A percentile compares a stretch with the other conserved stretches of the same genome.
These are phyloP conservation scores for Brachionus paranguensis DNA, from an alignment of 1,140 invertebrate species.

Conservation along the genomic window DNA sequence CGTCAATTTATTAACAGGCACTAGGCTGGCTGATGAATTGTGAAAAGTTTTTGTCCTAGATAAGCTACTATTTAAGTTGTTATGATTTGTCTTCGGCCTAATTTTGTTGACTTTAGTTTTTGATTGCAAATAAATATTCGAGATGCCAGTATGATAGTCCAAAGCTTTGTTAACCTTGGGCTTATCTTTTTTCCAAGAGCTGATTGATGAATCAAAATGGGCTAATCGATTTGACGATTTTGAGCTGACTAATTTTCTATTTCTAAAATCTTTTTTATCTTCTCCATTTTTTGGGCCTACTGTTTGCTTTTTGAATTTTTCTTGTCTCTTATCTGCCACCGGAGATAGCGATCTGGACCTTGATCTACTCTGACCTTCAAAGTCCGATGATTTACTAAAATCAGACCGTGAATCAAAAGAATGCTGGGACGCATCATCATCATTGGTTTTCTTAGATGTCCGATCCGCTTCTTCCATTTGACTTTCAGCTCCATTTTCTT, in stretches of 20 bases:
- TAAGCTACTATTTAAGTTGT: neutral
- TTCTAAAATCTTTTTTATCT: neutral
- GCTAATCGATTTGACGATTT: neutral
- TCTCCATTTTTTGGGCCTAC: neutral
- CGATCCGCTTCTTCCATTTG: neutral
- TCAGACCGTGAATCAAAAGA: neutral
- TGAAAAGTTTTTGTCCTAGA: neutral
- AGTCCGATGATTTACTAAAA: slow-evolving; percentile 21
- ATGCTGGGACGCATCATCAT: neutral
- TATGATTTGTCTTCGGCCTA: neutral
- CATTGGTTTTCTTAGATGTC: neutral
- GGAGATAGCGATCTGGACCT: neutral
- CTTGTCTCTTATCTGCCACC: neutral
- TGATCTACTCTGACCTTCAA: neutral
- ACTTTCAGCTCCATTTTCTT: neutral
- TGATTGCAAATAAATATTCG: slow-evolving; percentile 4
- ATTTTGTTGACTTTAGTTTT: neutral
- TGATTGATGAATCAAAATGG: neutral
- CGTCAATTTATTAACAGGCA: neutral
- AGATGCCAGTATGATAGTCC: neutral
- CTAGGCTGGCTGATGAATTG: neutral
- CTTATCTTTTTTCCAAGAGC: slow-evolving; percentile 1
- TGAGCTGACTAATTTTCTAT: neutral
- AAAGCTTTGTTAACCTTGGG: neutral
- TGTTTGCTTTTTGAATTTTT: neutral